Percentiles rank a stretch among this genome's conserved stretches.
Conservation (phyloP, 1,140 invertebrate genomes). For the Zaprionus lachaisei region DNA sequence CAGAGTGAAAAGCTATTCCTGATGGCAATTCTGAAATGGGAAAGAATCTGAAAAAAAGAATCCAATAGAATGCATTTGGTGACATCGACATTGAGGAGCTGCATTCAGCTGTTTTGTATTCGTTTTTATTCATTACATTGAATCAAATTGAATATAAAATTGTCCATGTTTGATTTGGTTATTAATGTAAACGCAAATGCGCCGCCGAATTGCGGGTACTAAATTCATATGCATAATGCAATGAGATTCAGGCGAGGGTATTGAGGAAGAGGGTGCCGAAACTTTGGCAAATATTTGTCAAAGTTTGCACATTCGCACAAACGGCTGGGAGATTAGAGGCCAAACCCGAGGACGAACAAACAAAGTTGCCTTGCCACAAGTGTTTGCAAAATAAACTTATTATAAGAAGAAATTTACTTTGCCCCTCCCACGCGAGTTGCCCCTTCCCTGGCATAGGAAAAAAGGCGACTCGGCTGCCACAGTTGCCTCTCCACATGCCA, state of each 20-base stretch:
- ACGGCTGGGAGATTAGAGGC: conserved; percentile 79
- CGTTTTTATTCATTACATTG: background rate
- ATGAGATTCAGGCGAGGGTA: conserved; percentile 53
- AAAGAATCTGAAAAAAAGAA: background rate
- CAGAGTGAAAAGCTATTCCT: no score
- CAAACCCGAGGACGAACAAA: conserved; percentile 75
- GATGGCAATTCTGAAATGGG: no score
- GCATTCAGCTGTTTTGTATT: background rate
- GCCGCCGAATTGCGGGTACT: conserved; percentile 69
- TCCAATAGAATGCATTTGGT: background rate
- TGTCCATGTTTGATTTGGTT: conserved; percentile 33
- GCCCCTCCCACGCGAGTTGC: conserved; percentile 11
- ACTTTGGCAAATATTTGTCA: conserved; percentile 82
- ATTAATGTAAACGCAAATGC: conserved; percentile 72
- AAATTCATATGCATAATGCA: conserved; percentile 81
- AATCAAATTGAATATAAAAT: background rate
- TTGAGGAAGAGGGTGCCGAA: conserved; percentile 11
- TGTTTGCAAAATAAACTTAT: conserved; percentile 84
- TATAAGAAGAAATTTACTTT: conserved; percentile 83
- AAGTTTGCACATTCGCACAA: conserved; percentile 83
- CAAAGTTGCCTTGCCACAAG: conserved; percentile 83
- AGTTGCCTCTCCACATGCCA: conserved; percentile 14
- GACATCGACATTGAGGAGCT: background rate
- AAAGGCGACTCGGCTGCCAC: background rate
- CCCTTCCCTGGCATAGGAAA: background rate